Evolutionary conservation across 2,888 invertebrate species (phyloP).

Genomic region (Melieria omissa): DNA sequence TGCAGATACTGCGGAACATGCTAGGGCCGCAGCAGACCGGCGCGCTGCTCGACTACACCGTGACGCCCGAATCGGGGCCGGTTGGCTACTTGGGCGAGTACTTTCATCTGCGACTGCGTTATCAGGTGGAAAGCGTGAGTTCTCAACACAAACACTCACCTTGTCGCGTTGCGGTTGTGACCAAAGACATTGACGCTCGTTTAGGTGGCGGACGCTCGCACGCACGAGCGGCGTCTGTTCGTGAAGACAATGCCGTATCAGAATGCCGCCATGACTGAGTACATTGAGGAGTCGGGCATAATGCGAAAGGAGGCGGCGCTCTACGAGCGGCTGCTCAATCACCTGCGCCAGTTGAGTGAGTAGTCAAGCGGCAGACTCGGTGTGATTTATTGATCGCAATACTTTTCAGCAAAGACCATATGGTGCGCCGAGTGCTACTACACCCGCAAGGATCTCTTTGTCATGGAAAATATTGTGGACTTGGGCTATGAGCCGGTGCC

Average conservation of each 20-base stretch:
- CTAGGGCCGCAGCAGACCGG: conserved; percentile 46
- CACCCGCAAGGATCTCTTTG: conserved; percentile 59
- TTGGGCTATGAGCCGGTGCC: conserved; percentile 50
- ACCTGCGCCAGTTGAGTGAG: conserved; percentile 54
- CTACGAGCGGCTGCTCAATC: conserved; percentile 51
- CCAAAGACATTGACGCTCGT: too few relatives aligned
- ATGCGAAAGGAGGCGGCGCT: conserved; percentile 54
- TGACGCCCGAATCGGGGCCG: conserved; percentile 50
- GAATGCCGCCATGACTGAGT: conserved; percentile 47
- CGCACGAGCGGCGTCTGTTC: conserved; percentile 48
- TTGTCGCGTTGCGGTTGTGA: too few relatives aligned
- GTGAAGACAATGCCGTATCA: conserved; percentile 55
- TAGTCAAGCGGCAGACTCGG: not conserved
- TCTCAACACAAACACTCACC: too few relatives aligned
- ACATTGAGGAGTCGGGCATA: conserved; percentile 48
- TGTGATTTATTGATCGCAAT: not conserved
- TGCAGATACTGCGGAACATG: conserved; percentile 48
- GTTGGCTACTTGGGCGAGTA: conserved; percentile 60
- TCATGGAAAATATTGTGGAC: conserved; percentile 65
- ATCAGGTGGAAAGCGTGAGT: conserved; percentile 45
- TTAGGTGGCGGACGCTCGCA: conserved; percentile 5
- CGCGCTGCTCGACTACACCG: conserved; percentile 42
- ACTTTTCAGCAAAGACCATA: conserved; percentile 47
- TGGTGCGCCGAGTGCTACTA: conserved; percentile 63
- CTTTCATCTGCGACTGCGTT: conserved; percentile 52